These are phyloP conservation scores for Archips crataeganus DNA, from an alignment of 2,888 invertebrate species.

Conservation along the genomic window DNA sequence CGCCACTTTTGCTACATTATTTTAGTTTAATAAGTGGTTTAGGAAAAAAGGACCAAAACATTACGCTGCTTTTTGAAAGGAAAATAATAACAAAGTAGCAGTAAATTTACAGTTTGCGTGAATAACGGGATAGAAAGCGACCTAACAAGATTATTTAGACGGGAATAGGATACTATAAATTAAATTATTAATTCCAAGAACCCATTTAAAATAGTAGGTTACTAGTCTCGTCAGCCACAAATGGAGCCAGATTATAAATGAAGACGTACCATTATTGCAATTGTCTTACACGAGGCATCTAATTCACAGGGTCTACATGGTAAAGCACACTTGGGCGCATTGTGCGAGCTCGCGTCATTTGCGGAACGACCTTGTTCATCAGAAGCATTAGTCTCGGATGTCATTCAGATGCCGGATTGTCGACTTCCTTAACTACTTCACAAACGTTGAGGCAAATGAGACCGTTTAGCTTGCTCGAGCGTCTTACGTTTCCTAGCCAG, in stretches of 20 bases:
- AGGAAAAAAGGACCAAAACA: constrained; percentile 18
- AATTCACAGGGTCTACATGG: constrained; percentile 29
- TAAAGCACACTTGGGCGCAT: constrained; percentile 21
- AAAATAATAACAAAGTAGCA: constrained; percentile 10
- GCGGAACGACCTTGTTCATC: constrained; percentile 40
- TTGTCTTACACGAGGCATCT: constrained; percentile 20
- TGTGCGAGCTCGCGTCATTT: constrained; percentile 31
- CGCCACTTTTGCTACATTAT: constrained; percentile 48
- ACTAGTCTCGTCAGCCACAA: background rate
- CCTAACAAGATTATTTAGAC: background rate
- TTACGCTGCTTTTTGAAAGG: constrained; percentile 14
- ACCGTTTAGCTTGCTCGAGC: constrained; percentile 18
- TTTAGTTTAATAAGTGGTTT: constrained; percentile 41
- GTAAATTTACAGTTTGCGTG: constrained; percentile 2
- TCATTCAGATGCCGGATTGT: constrained; percentile 39
- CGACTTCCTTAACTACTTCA: constrained; percentile 38
- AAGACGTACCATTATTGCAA: constrained; percentile 16
- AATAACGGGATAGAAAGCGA: background rate
- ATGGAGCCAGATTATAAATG: constrained; percentile 15
- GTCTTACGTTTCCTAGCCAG: constrained; percentile 1
- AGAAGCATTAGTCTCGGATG: constrained; percentile 42
- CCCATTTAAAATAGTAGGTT: background rate
- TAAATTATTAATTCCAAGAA: background rate
- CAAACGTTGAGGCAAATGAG: constrained; percentile 31
- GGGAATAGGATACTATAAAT: background rate